Evolutionary conservation across 2,113 vertebrate species (phyloP).

Genomic region (Dipodomys ordii): DNA sequence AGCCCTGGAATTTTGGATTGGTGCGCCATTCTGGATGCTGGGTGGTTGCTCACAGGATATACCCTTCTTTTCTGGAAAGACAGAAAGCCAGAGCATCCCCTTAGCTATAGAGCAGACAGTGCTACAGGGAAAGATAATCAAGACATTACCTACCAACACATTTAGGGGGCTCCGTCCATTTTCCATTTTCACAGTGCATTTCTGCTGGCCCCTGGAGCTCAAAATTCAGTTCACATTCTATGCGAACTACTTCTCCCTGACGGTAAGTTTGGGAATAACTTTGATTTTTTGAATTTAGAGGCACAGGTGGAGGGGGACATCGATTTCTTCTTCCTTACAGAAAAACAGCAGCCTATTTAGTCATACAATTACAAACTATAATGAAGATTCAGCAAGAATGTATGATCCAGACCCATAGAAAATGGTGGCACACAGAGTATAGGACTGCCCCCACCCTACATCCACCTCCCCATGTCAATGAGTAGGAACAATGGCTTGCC

Average conservation of each 20-base stretch:
- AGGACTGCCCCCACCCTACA: too few relatives aligned
- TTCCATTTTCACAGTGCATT: constrained; percentile 86
- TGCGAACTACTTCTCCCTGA: constrained; percentile 75
- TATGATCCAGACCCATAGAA: too few relatives aligned
- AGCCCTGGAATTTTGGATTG: neutral
- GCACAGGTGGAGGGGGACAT: constrained; percentile 86
- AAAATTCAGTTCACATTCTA: constrained; percentile 82
- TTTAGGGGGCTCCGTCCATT: constrained; percentile 85
- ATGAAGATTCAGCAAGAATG: neutral
- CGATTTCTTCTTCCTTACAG: constrained; percentile 84
- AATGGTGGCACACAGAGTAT: neutral
- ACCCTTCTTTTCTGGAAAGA: constrained; percentile 77
- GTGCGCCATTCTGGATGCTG: neutral
- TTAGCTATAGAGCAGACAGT: rapidly evolving
- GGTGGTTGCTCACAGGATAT: constrained; percentile 41
- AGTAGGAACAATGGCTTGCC: neutral
- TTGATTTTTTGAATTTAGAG: constrained; percentile 59
- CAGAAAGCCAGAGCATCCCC: neutral
- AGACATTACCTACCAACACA: constrained; percentile 82
- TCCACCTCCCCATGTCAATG: rapidly evolving
- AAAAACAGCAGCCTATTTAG: neutral
- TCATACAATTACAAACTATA: neutral
- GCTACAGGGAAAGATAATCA: neutral
- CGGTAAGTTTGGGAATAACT: constrained; percentile 41
- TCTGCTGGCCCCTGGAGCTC: constrained; percentile 76